Conservation (phyloP, 2,113 vertebrate species). For the Triplophysa dalaica region DNA sequence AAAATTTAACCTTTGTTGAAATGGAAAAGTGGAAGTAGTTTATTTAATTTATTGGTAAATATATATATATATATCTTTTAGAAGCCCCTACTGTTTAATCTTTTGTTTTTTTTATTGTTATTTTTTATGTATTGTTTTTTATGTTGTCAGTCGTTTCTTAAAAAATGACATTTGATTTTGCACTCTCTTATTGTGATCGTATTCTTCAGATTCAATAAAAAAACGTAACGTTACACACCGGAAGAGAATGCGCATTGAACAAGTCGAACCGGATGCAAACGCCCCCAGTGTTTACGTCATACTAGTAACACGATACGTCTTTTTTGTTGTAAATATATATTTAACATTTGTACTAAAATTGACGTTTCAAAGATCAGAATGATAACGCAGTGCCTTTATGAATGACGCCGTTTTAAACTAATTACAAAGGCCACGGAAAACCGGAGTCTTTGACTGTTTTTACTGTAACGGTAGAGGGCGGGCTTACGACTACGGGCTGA, state of each 20-base stretch:
- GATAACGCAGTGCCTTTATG: not conserved
- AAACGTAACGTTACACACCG: not conserved
- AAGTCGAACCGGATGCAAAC: slow-evolving; percentile 7
- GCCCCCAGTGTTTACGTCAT: not conserved
- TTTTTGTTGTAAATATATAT: not conserved
- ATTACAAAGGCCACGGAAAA: slow-evolving; percentile 20
- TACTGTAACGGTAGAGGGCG: not conserved
- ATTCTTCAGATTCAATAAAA: too few relatives aligned
- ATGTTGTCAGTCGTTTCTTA: not conserved
- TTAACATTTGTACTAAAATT: too few relatives aligned
- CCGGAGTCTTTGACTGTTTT: not conserved
- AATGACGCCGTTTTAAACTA: slow-evolving; percentile 52
- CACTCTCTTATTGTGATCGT: too few relatives aligned
- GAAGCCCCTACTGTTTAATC: not conserved
- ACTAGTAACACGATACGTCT: not conserved
- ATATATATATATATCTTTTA: not conserved
- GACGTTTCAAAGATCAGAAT: not conserved
- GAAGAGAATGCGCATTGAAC: not conserved
- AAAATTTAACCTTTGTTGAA: not conserved
- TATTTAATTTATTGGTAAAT: not conserved
- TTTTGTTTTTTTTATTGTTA: too few relatives aligned
- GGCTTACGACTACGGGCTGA: not conserved
- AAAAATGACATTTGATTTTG: too few relatives aligned
- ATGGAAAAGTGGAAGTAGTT: not conserved
- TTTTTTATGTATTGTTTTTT: not conserved